These are phyloP conservation scores for Drosophila eugracilis DNA, from an alignment of 1,140 invertebrate species.

Conservation along the genomic window DNA sequence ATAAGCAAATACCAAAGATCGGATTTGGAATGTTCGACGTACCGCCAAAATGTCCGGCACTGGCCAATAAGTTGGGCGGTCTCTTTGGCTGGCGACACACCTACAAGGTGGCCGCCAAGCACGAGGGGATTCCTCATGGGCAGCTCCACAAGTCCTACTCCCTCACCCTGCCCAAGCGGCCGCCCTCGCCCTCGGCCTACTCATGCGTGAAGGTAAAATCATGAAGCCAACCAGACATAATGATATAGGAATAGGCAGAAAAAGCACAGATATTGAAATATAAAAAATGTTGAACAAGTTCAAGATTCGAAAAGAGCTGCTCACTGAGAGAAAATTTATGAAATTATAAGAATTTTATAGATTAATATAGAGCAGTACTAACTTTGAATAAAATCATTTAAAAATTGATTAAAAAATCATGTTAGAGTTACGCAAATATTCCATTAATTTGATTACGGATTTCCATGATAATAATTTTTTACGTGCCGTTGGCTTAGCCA, in stretches of 20 bases:
- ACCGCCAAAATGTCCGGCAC: conserved; percentile 86
- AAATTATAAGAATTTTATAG: too few relatives aligned
- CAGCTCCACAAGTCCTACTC: conserved; percentile 84
- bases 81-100: conserved; percentile 91
- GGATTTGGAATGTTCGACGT: conserved; percentile 73
- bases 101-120: conserved; percentile 90
- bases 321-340: conserved; percentile 8
- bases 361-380: too few relatives aligned
- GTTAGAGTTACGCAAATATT: not conserved
- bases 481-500: conserved; percentile 1
- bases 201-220: conserved; percentile 65
- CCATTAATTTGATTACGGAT: not conserved
- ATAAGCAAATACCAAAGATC: conserved; percentile 22
- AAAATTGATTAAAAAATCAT: not conserved
- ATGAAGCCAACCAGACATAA: not conserved
- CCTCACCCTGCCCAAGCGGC: conserved; percentile 78
- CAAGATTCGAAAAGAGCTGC: not conserved
- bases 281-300: not conserved
- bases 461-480: not conserved
- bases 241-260: too few relatives aligned
- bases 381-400: too few relatives aligned
- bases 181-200: conserved; percentile 70
- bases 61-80: conserved; percentile 90
- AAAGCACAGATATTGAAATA: too few relatives aligned
- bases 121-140: conserved; percentile 87